Evolutionary conservation across 2,797 vertebrate species (phyloP).

Genomic region (Anguilla pacifica): DNA sequence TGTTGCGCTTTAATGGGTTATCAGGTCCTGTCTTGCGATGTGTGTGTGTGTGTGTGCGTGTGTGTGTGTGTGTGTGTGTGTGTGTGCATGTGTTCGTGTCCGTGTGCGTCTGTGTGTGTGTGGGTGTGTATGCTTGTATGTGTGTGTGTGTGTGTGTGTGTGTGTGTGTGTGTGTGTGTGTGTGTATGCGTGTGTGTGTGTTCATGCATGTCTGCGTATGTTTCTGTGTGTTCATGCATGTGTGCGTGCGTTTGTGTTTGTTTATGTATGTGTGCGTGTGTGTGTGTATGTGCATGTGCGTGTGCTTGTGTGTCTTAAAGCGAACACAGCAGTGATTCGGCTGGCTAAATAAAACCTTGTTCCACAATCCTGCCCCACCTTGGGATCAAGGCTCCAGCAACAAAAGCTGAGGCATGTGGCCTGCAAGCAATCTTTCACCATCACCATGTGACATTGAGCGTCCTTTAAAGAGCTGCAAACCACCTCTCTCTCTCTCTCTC

Average conservation of each 20-base stretch:
- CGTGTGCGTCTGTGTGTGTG: not conserved
- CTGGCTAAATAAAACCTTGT: constrained; percentile 34
- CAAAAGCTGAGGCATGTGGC: constrained; percentile 33
- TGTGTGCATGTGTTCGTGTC: no score
- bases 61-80: constrained; percentile 31
- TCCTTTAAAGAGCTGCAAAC: constrained; percentile 37
- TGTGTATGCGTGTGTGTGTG: no score
- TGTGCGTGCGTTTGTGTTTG: not conserved
- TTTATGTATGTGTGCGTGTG: not conserved
- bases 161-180: constrained; percentile 2
- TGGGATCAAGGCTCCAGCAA: constrained; percentile 34
- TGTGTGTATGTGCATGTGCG: not conserved
- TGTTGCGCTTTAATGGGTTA: not conserved
- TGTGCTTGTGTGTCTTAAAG: not conserved
- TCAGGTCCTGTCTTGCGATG: constrained; percentile 22
- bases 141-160: not conserved
- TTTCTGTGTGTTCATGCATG: not conserved
- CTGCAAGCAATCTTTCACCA: constrained; percentile 33
- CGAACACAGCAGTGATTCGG: not conserved
- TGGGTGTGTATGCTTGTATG: not conserved
- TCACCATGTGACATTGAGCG: constrained; percentile 26
- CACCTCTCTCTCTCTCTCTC: not conserved
- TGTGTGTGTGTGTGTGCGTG: constrained; percentile 26
- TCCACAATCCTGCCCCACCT: constrained; percentile 47
- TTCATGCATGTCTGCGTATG: not conserved